These are phyloP conservation scores for Neomonachus schauinslandi DNA, from an alignment of 2,113 vertebrate species.

Conservation along the genomic window DNA sequence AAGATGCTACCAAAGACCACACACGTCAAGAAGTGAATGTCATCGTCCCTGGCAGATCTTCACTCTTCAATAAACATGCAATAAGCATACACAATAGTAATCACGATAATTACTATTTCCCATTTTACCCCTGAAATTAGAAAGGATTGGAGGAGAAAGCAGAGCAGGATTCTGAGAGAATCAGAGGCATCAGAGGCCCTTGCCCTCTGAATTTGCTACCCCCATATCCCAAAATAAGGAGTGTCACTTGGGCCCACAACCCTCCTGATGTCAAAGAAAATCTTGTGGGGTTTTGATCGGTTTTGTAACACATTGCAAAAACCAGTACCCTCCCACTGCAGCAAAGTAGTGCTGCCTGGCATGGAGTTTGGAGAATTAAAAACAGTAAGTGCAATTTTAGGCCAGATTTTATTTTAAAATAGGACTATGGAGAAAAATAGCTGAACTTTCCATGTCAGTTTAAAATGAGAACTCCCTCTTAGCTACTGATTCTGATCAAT, in stretches of 20 bases:
- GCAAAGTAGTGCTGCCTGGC: neutral
- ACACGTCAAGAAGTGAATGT: neutral
- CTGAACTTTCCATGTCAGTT: neutral
- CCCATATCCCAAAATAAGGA: neutral
- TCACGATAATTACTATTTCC: neutral
- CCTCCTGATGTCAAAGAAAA: neutral
- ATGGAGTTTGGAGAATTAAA: neutral
- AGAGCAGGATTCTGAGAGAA: neutral
- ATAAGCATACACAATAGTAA: neutral
- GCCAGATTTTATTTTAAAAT: conserved; percentile 3
- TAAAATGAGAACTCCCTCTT: neutral
- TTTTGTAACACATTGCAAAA: neutral
- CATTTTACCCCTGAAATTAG: neutral
- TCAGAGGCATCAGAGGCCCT: too few relatives aligned
- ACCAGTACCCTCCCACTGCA: neutral
- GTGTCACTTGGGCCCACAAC: neutral
- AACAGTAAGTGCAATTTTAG: neutral
- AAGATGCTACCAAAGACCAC: neutral
- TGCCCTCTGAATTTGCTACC: neutral
- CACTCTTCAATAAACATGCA: neutral
- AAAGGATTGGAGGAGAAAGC: neutral
- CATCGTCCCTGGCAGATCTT: neutral
- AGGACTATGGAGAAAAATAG: neutral
- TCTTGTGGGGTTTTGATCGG: neutral
- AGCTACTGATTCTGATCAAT: neutral